Evolutionary conservation across 1,140 invertebrate species (phyloP).

Genomic region (Penaeus chinensis): DNA sequence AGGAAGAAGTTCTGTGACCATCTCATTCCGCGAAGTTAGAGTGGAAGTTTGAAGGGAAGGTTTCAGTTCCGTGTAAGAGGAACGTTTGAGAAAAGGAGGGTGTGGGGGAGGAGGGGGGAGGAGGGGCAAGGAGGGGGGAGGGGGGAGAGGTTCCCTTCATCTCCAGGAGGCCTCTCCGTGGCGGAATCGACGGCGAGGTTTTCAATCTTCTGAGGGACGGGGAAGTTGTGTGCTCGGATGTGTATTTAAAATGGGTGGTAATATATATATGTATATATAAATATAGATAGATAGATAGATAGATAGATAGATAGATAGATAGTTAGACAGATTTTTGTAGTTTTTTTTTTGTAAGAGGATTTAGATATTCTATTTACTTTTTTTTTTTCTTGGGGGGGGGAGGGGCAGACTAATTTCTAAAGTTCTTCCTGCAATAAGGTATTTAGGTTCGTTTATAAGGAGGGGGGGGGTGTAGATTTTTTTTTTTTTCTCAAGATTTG

Average conservation of each 20-base stretch:
- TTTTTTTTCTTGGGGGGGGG: not conserved
- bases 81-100: not conserved
- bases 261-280: not conserved
- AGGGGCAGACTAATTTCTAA: not conserved
- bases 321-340: too few relatives aligned
- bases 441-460: not conserved
- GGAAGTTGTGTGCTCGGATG: too few relatives aligned
- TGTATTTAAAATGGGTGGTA: too few relatives aligned
- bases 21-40: conserved; percentile 52
- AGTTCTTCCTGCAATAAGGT: not conserved
- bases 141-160: too few relatives aligned
- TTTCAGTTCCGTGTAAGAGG: not conserved
- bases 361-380: not conserved
- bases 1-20: conserved; percentile 46
- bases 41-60: conserved; percentile 26
- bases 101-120: not conserved
- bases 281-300: not conserved
- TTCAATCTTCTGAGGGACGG: too few relatives aligned
- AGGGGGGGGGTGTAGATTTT: not conserved
- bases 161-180: too few relatives aligned
- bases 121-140: not conserved
- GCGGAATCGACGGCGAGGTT: too few relatives aligned
- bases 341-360: not conserved
- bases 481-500: too few relatives aligned
- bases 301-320: not conserved